Evolutionary conservation across 2,797 vertebrate species (phyloP).

Genomic region (Eupleurogrammus muticus): DNA sequence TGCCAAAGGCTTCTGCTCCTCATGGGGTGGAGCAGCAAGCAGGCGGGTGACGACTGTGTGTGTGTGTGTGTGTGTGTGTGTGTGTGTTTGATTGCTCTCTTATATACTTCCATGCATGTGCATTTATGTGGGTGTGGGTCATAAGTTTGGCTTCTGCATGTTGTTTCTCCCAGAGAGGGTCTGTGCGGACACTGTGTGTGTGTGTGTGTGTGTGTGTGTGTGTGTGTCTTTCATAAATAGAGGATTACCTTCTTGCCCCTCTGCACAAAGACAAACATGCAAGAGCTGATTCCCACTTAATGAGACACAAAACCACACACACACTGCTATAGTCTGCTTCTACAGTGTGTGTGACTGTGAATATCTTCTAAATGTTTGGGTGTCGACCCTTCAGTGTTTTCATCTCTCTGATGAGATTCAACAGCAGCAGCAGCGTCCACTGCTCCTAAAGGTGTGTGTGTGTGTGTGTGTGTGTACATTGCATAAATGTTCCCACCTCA

Average conservation of each 20-base stretch:
- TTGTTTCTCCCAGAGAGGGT: slow-evolving; percentile 20
- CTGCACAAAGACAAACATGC: slow-evolving; percentile 60
- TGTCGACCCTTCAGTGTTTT: neutral
- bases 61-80: too few species aligned
- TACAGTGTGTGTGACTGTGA: neutral
- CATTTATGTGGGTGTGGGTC: slow-evolving; percentile 11
- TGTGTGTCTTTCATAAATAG: slow-evolving; percentile 62
- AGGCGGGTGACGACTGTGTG: neutral
- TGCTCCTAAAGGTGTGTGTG: slow-evolving; percentile 28
- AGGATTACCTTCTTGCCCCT: slow-evolving; percentile 56
- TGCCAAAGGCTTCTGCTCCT: slow-evolving; percentile 38
- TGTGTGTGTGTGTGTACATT: slow-evolving; percentile 36
- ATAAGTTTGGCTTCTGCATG: slow-evolving; percentile 4
- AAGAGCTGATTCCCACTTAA: slow-evolving; percentile 54
- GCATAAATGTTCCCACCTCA: slow-evolving; percentile 66
- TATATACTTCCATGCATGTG: slow-evolving; percentile 11
- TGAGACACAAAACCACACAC: slow-evolving; percentile 41
- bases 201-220: slow-evolving; percentile 31
- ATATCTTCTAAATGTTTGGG: neutral
- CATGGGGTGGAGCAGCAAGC: slow-evolving; percentile 12
- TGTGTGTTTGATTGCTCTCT: too few species aligned
- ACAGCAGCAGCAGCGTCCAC: slow-evolving; percentile 24
- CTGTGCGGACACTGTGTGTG: slow-evolving; percentile 34
- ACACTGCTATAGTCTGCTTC: neutral
- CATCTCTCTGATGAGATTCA: slow-evolving; percentile 42